Percentiles rank a stretch among this genome's conserved stretches.
Evolutionary conservation across 2,797 vertebrate genomes (phyloP).

Genomic region (Poeciliopsis paucimaculata): DNA sequence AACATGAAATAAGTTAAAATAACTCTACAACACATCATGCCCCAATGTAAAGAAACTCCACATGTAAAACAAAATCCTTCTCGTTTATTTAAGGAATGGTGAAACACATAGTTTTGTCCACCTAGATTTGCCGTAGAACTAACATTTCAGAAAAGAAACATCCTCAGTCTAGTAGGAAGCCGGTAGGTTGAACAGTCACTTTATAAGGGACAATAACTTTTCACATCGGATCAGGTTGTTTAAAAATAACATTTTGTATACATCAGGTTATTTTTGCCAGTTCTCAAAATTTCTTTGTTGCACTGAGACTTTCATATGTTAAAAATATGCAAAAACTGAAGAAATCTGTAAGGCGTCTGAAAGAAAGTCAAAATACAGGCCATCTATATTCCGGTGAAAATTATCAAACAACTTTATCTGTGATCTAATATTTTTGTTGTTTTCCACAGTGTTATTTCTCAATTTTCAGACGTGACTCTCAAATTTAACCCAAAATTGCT

Average conservation of each 20-base stretch:
- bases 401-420: slow-evolving; percentile 14
- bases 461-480: slow-evolving; percentile 5
- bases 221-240: background rate
- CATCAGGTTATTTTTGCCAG: background rate
- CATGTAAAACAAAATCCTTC: background rate
- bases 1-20: no score
- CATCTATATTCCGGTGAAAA: no score
- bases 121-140: background rate
- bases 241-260: background rate
- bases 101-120: background rate
- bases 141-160: background rate
- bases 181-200: background rate
- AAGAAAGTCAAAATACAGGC: no score
- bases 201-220: background rate
- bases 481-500: slow-evolving; percentile 26
- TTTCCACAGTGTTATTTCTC: background rate
- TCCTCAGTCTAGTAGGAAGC: no score
- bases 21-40: background rate
- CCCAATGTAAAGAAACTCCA: background rate
- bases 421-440: slow-evolving; percentile 9
- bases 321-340: background rate
- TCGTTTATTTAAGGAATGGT: background rate
- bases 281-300: no score
- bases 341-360: background rate
- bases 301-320: background rate